Base-by-base conservation (phyloP, 2,797 vertebrate species). In the Phrynocephalus guinanensis region DNA sequence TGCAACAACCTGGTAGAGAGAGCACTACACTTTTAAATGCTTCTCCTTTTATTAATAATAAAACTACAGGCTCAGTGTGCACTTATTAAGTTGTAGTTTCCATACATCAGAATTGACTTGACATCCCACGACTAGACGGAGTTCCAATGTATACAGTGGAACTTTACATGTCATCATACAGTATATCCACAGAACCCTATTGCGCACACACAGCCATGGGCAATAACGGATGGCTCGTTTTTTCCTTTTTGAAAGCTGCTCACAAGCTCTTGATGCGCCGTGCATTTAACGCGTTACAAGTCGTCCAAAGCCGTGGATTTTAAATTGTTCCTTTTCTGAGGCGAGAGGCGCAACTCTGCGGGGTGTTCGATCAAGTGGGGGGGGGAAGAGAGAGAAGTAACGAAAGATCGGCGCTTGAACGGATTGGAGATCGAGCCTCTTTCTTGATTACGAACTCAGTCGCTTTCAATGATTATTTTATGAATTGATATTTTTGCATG, bases 241-340 rank as follows among this genome's bases (percentile, higher is more conserved):
- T n/a, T 77, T 44, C 7, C 38, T 66, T 33, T 33, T 33, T 52
- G 60, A 84, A 79, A 72, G 30, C 28, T 13, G 1, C 30, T 44
- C 68, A 56, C 44, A 28, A 18, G 7, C 63, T 18, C 20, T 67
- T 52, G 67, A 26, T 77, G 24, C 20, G 38, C 30, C 13, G 5
- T 60, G n/a, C 22, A 68, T 68, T 8, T 22, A 68, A 50, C 75
- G 26, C 28, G 28, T 8, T 70, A 81, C 81, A 82, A 66, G 10
- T 7, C 22, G 8, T 70, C 2, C 28, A 38, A 0, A 79, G 78
- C 20, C 83, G 1, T 68, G 0, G 72, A 87, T 5, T 18, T 20
- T 84, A 87, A 87, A 87, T 56, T 0, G 81, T 76, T 71, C 86
- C 77, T 79, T 33, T 63, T 28, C 80, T 72, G 87, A 52, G 20